Conservation (phyloP, 1,140 invertebrate genomes). For the Monochamus saltuarius region DNA sequence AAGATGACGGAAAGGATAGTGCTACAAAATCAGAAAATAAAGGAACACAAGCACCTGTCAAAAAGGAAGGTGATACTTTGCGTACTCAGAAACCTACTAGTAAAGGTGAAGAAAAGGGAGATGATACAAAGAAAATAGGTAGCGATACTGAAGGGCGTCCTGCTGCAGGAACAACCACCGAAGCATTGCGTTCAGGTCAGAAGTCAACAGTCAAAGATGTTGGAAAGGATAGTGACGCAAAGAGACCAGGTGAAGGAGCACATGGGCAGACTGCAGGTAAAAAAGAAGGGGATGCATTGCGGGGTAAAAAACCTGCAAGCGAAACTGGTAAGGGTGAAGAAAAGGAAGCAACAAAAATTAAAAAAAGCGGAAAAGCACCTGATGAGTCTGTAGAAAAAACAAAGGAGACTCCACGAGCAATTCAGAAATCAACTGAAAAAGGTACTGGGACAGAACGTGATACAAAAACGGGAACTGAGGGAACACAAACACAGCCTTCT, state of each 20-base stretch:
- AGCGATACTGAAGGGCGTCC: not conserved
- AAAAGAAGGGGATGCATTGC: not conserved
- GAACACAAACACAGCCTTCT: not conserved
- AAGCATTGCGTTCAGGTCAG: not conserved
- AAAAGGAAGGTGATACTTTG: not conserved
- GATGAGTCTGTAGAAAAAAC: not conserved
- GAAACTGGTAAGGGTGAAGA: not conserved
- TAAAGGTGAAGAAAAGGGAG: not conserved
- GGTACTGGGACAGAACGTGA: not conserved
- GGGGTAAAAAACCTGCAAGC: not conserved
- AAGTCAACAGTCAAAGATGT: not conserved
- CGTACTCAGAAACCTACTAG: not conserved
- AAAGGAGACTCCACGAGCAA: constrained; percentile 2
- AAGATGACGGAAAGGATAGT: no score
- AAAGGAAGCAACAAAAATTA: not conserved
- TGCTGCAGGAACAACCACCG: not conserved
- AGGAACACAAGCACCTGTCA: not conserved
- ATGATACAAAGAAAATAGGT: not conserved
- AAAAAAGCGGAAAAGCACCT: not conserved
- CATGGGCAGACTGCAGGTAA: not conserved
- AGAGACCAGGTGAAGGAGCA: no score
- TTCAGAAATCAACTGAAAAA: not conserved
- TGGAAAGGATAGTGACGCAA: not conserved
- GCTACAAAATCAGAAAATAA: not conserved
- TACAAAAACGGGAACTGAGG: not conserved